Percentiles rank a stretch among this genome's conserved stretches.
Evolutionary conservation across 1,140 invertebrate species (phyloP).

Genomic region (Caerostris darwini): DNA sequence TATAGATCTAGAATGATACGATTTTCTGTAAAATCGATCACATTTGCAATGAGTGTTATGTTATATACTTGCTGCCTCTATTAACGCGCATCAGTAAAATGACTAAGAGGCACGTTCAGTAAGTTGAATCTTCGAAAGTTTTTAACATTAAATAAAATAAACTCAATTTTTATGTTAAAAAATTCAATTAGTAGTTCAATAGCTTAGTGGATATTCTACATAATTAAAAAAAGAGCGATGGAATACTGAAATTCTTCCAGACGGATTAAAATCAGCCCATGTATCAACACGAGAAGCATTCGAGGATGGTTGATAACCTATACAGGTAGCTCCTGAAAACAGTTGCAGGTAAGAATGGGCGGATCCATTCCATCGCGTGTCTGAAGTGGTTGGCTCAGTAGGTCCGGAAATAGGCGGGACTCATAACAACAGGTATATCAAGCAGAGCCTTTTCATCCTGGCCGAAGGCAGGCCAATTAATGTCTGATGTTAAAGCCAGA

Average conservation of each 20-base stretch:
- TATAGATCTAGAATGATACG: too few relatives aligned
- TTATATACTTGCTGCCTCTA: too few relatives aligned
- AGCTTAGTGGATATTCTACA: too few relatives aligned
- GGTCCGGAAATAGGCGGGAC: constrained; percentile 69
- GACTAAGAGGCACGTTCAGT: too few relatives aligned
- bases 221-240: too few relatives aligned
- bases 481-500: constrained; percentile 38
- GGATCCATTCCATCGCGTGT: constrained; percentile 48
- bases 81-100: too few relatives aligned
- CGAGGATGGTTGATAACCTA: neutral
- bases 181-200: too few relatives aligned
- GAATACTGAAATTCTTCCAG: neutral
- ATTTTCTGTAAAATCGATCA: too few relatives aligned
- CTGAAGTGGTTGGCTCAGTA: constrained; percentile 64
- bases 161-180: too few relatives aligned
- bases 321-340: constrained; percentile 53
- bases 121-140: too few relatives aligned
- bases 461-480: constrained; percentile 68
- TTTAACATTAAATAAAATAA: too few relatives aligned
- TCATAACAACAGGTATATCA: constrained; percentile 72
- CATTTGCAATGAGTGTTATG: too few relatives aligned
- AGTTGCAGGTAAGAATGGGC: constrained; percentile 69
- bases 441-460: constrained; percentile 32
- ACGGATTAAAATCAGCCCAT: neutral
- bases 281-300: neutral